Base-by-base conservation (phyloP, 2,888 invertebrate genomes). In the Eristalinus aeneus region DNA sequence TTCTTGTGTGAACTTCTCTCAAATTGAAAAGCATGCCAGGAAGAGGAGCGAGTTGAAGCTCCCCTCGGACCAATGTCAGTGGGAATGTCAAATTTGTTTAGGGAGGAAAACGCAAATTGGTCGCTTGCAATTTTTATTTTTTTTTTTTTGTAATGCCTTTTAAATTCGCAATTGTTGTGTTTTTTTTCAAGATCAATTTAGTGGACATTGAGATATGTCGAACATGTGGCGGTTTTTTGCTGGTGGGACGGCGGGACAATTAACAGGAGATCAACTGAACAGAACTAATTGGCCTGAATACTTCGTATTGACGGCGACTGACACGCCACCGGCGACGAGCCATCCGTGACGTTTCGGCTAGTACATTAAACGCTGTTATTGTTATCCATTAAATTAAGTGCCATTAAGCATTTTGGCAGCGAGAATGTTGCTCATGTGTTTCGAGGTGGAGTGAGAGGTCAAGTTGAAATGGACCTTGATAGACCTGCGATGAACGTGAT, bases 81-180 rank as follows among this genome's bases (percentile, higher is more conserved):
- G 58, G 36, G 74, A 82, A 86, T 86, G 86, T 86, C 86, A 86
- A 78, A 86, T 86, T 60, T 86, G 82, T 86, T 86, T 82, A 78
- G 81, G 63, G 77, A 72, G 36, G 36, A 67, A 36, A 63, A 73
- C 65, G 64, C 34, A 46, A 61, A 74, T 73, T 77, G 39, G 56
- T 68, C 20, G 67, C 36, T 63, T 61, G 34, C 60, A 27, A 56
- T 61, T 67, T 72, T 39, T 9, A 5, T 27, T 76, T n/a, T 16
- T 34, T 61, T 67, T 46, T 56, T 39, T 72, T 73, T 69, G 27
- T 2, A 16, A 8, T 54, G 54, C 56, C 54, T 63, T n/a, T n/a
- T 71, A 27, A 74, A 60, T 78, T 79, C 56, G 76, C 72, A 74
- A 85, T 71, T 22, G 74, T 23, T 54, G 53, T 74, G 56, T 32